These are phyloP conservation scores for Paramacrobiotus metropolitanus DNA, from an alignment of 1,140 invertebrate genomes.

Conservation along the genomic window DNA sequence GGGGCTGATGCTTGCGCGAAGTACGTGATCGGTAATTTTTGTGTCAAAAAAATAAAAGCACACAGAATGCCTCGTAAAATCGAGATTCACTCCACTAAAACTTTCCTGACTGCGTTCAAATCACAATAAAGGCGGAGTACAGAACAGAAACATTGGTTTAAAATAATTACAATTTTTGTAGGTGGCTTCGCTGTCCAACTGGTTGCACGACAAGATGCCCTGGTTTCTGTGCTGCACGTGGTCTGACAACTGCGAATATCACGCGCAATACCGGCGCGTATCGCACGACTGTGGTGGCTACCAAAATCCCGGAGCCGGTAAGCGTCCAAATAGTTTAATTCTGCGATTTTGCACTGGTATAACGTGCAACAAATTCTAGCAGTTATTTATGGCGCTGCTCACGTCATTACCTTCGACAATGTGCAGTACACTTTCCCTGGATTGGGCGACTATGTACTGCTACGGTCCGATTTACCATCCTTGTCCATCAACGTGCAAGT, in stretches of 20 bases:
- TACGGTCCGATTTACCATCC: constrained; percentile 43
- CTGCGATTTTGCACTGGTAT: background rate
- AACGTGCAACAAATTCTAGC: constrained; percentile 6
- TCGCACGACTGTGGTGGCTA: constrained; percentile 87
- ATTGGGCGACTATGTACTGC: constrained; percentile 72
- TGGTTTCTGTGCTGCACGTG: constrained; percentile 83
- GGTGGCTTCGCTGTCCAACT: constrained; percentile 73
- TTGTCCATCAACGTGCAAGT: constrained; percentile 64
- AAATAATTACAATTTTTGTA: no score
- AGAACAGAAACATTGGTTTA: no score
- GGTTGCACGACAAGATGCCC: constrained; percentile 75
- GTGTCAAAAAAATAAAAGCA: no score
- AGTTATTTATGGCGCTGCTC: constrained; percentile 78
- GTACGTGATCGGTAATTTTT: no score
- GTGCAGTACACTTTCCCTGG: constrained; percentile 78
- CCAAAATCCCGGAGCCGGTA: constrained; percentile 61
- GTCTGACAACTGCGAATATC: constrained; percentile 80
- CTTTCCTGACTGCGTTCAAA: no score
- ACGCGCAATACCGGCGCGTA: constrained; percentile 65
- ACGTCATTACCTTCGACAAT: constrained; percentile 75
- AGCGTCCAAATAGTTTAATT: constrained; percentile 10
- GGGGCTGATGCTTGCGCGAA: no score
- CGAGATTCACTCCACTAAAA: no score
- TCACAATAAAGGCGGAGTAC: no score
- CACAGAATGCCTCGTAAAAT: no score